A percentile compares a stretch with the other conserved stretches of the same genome.
phyloP scores from a whole-genome alignment of 1,140 invertebrate genomes.

The Pogonomyrmex californicus region DNA sequence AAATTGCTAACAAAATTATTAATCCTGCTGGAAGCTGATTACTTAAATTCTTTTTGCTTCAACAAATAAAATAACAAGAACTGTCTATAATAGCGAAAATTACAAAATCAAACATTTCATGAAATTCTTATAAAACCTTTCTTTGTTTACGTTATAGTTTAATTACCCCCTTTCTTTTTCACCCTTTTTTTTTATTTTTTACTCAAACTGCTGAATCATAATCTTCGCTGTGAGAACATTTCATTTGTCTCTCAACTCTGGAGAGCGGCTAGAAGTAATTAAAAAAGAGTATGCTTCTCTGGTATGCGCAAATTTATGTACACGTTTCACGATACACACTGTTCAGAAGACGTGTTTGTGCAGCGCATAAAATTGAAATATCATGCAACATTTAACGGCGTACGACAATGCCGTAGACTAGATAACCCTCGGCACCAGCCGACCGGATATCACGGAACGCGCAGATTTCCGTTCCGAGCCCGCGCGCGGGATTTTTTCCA shows the following conservation, averaged over 20 bases:
- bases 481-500: slow-evolving; percentile 22
- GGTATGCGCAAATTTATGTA: slow-evolving; percentile 16
- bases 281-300: not conserved
- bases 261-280: not conserved
- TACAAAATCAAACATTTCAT: not conserved
- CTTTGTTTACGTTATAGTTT: not conserved
- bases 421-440: slow-evolving; percentile 40
- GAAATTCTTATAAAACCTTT: not conserved
- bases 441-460: slow-evolving; percentile 65
- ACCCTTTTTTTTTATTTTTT: slow-evolving; percentile 11
- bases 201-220: not conserved
- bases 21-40: not conserved
- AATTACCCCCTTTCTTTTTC: not conserved
- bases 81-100: not conserved
- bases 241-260: not conserved
- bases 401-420: slow-evolving; percentile 31
- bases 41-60: not conserved
- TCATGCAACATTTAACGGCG: slow-evolving; percentile 69
- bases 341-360: not conserved
- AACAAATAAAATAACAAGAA: not conserved
- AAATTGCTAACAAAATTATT: slow-evolving; percentile 1
- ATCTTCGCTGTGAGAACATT: not conserved
- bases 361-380: slow-evolving; percentile 60
- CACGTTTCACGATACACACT: not conserved
- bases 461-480: slow-evolving; percentile 63